Base-by-base conservation (phyloP, 2,888 invertebrate genomes). In the Gastracanthus pulcherrimus region DNA sequence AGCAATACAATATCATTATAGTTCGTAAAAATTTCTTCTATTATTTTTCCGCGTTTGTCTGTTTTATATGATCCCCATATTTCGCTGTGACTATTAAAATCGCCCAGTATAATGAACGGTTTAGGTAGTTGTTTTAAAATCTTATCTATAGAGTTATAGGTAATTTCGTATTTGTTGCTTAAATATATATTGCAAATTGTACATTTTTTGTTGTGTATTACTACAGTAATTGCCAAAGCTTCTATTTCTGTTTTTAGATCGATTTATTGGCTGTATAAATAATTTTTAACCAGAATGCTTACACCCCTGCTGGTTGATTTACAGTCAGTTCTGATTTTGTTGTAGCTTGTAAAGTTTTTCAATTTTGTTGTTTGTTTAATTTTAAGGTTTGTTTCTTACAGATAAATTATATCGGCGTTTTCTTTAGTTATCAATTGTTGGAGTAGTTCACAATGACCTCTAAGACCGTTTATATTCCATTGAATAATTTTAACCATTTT, bases 351-450 rank as follows among this genome's bases (percentile, higher is more conserved):
- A 19, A 16, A 26, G 69, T 29, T 76, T 60, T 38, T 60, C n/a
- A n/a, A n/a, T n/a, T n/a, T n/a, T n/a, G n/a, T n/a, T n/a, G n/a
- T n/a, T n/a, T n/a, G n/a, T n/a, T n/a, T n/a, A n/a, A n/a, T n/a
- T n/a, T n/a, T n/a, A n/a, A n/a, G n/a, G 67, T 85, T 83, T 11
- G 84, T 84, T 82, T 85, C 85, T 84, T 85, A 84, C 0, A 85
- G 16, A n/a, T 78, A 84, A 34, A 84, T 69, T 0, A 77, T 78
- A 9, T 58, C n/a, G 0, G 82, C 77, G 19, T 74, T 51, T n/a
- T 60, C n/a, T 45, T 82, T 19, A 3, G 19, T 26, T 0, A 78
- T 60, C 26, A 86, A 51, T 55, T 84, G 16, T 76, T 86, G 38
- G 7, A 86, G 70, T 19, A 76, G 71, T 81, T 82, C 82, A 34